Percentiles rank a stretch among this genome's conserved stretches.
These are phyloP conservation scores for Coenobita brevimanus DNA, from an alignment of 1,140 invertebrate genomes.

Conservation along the genomic window DNA sequence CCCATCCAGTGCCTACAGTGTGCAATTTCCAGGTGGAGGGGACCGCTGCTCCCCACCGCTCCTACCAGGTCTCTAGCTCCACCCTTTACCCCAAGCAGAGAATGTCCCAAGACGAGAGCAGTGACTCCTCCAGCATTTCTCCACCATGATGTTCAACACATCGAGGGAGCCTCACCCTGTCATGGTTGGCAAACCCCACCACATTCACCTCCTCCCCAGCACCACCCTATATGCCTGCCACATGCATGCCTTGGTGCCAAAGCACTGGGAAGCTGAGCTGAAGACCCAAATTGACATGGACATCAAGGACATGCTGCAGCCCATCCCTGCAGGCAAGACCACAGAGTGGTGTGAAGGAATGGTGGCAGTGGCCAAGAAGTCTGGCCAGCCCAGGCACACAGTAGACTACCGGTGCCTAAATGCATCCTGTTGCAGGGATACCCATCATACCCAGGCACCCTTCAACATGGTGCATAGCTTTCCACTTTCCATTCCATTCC, in stretches of 20 bases:
- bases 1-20: too few relatives aligned
- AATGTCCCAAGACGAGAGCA: slow-evolving; percentile 15
- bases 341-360: slow-evolving; percentile 37
- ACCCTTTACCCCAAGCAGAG: slow-evolving; percentile 6
- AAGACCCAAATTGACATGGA: slow-evolving; percentile 44
- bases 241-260: not conserved
- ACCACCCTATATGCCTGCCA: too few relatives aligned
- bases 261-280: slow-evolving; percentile 33
- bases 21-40: too few relatives aligned
- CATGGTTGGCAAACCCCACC: slow-evolving; percentile 11
- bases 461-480: slow-evolving; percentile 45
- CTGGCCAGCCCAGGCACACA: slow-evolving; percentile 8
- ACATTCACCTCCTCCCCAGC: too few relatives aligned
- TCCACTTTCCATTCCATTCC: not conserved
- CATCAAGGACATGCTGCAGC: slow-evolving; percentile 31
- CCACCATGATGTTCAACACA: slow-evolving; percentile 22
- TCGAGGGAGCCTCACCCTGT: not conserved
- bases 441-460: slow-evolving; percentile 34
- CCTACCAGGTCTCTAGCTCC: not conserved
- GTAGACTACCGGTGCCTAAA: slow-evolving; percentile 22
- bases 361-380: too few relatives aligned
- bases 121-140: too few relatives aligned
- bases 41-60: too few relatives aligned
- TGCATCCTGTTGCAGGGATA: not conserved
- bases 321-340: not conserved